Evolutionary conservation across 2,888 invertebrate species (phyloP).

Genomic region (Melikaiella ostensackeni): DNA sequence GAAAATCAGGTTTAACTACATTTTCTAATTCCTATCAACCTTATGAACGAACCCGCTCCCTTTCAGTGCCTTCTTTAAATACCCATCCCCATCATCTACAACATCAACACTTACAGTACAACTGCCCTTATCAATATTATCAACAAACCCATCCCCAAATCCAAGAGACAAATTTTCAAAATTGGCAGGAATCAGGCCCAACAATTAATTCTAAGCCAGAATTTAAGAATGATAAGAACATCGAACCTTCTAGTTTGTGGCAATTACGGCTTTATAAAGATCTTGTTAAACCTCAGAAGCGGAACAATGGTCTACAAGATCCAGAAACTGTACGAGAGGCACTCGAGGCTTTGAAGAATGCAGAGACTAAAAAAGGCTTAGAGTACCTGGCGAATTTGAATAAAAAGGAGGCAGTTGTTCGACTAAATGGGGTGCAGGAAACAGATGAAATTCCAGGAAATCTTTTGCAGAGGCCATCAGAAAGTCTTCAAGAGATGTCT

Average conservation of each 20-base stretch:
- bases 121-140: not conserved
- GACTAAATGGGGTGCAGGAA: slow-evolving; percentile 66
- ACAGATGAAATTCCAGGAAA: slow-evolving; percentile 42
- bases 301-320: slow-evolving; percentile 72
- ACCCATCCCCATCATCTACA: not conserved
- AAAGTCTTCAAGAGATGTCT: not conserved
- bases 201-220: not conserved
- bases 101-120: not conserved
- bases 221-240: slow-evolving; percentile 11
- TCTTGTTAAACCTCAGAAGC: slow-evolving; percentile 57
- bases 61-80: not conserved
- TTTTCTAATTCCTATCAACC: not conserved
- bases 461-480: not conserved
- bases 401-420: slow-evolving; percentile 46
- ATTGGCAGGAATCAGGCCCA: not conserved
- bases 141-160: not conserved
- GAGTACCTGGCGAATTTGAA: slow-evolving; percentile 60
- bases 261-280: slow-evolving; percentile 63
- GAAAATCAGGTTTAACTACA: not conserved
- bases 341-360: slow-evolving; percentile 56
- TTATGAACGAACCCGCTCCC: not conserved
- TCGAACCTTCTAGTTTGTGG: slow-evolving; percentile 64
- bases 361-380: slow-evolving; percentile 54
- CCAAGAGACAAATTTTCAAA: not conserved
- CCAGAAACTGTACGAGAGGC: slow-evolving; percentile 56